Percentiles rank a stretch among this genome's conserved stretches.
phyloP scores from a whole-genome alignment of 1,140 invertebrate genomes.

The Drosophila malerkotliana region DNA sequence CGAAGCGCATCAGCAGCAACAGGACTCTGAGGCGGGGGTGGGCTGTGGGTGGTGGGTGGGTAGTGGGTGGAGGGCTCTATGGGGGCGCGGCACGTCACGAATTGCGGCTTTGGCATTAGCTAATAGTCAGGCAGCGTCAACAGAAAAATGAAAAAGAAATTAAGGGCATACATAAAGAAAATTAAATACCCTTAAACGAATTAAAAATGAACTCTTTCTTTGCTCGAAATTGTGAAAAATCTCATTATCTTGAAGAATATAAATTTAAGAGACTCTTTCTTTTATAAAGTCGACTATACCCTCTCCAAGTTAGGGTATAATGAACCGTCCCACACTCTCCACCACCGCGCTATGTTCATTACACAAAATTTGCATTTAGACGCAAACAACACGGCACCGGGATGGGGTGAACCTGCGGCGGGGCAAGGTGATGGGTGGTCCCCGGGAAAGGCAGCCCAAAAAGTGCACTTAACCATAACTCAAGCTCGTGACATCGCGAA shows the following conservation, averaged over 20 bases:
- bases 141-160: constrained; percentile 17
- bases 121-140: constrained; percentile 52
- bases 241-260: background rate
- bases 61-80: background rate
- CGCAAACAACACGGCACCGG: constrained; percentile 40
- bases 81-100: constrained; percentile 39
- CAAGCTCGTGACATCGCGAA: constrained; percentile 67
- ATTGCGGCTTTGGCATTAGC: constrained; percentile 45
- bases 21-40: constrained; percentile 20
- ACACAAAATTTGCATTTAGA: constrained; percentile 82
- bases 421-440: constrained; percentile 5
- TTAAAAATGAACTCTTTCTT: too few relatives aligned
- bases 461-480: constrained; percentile 82
- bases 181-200: background rate
- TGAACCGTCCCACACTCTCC: constrained; percentile 38
- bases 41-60: background rate
- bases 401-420: constrained; percentile 1
- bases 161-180: background rate
- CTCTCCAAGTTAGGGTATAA: constrained; percentile 35
- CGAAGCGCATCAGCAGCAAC: constrained; percentile 76
- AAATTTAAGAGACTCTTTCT: background rate
- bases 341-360: constrained; percentile 48
- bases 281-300: background rate
- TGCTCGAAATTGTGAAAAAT: background rate
- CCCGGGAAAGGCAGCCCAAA: constrained; percentile 29